Conservation (phyloP, 2,797 vertebrate genomes). For the Gambusia yucatana region DNA sequence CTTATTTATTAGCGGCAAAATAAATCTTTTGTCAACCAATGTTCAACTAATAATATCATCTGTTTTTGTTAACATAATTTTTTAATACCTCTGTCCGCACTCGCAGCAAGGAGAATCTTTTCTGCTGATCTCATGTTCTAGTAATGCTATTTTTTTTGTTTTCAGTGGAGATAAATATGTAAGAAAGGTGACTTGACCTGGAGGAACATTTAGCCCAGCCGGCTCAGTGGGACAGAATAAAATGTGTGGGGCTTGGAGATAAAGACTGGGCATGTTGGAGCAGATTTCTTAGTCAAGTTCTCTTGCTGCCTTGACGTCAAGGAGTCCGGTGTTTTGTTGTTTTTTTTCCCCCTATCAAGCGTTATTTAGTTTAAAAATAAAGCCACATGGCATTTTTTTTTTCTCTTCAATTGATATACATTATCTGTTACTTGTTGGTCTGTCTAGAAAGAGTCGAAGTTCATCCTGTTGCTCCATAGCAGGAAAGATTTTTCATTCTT, state of each 20-base stretch:
- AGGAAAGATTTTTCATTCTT: background rate
- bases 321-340: background rate
- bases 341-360: background rate
- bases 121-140: background rate
- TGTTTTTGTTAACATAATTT: background rate
- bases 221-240: background rate
- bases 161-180: background rate
- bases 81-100: background rate
- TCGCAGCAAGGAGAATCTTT: background rate
- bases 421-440: background rate
- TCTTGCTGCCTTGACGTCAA: background rate
- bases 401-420: background rate
- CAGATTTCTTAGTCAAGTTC: background rate
- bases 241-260: background rate
- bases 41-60: slow-evolving; percentile 1
- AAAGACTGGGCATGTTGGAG: background rate
- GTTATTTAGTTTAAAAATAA: background rate
- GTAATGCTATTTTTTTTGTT: background rate
- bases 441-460: background rate
- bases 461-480: background rate
- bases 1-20: slow-evolving; percentile 42
- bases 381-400: background rate
- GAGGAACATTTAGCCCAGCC: background rate
- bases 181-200: background rate
- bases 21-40: background rate